Evolutionary conservation across 2,113 vertebrate species (phyloP).

Genomic region (Catagonus wagneri): DNA sequence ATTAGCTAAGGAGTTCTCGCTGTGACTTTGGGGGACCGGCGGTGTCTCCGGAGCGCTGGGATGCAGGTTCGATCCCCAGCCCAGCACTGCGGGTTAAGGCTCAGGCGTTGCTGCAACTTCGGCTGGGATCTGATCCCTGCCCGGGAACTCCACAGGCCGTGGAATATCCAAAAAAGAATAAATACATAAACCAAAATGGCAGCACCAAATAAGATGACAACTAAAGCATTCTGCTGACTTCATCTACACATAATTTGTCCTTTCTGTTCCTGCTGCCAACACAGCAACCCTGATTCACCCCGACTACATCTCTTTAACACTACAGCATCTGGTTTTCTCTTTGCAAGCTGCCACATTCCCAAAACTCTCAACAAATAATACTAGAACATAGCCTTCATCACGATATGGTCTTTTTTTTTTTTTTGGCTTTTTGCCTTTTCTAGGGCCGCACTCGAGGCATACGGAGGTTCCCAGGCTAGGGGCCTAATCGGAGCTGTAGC

Average conservation of each 20-base stretch:
- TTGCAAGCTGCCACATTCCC: background rate
- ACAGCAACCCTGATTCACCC: background rate
- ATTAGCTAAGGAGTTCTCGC: background rate
- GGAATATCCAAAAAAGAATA: no score
- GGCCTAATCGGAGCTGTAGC: no score
- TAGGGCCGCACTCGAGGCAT: no score
- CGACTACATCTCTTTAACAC: background rate
- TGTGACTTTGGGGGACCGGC: no score
- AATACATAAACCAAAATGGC: background rate
- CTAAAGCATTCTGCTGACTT: background rate
- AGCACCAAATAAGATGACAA: background rate
- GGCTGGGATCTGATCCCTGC: no score
- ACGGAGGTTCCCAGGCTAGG: no score
- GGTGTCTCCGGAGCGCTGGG: no score
- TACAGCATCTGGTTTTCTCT: background rate
- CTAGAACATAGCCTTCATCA: conserved; percentile 17
- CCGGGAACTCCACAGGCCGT: no score
- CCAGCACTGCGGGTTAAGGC: no score
- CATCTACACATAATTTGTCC: background rate
- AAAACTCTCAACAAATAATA: background rate
- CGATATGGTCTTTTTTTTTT: background rate
- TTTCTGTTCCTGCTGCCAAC: background rate
- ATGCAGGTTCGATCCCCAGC: no score
- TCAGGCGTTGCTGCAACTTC: no score
- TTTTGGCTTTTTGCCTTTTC: no score